These are phyloP conservation scores for Pachycephus smyrnensis DNA, from an alignment of 2,888 invertebrate species.

Conservation along the genomic window DNA sequence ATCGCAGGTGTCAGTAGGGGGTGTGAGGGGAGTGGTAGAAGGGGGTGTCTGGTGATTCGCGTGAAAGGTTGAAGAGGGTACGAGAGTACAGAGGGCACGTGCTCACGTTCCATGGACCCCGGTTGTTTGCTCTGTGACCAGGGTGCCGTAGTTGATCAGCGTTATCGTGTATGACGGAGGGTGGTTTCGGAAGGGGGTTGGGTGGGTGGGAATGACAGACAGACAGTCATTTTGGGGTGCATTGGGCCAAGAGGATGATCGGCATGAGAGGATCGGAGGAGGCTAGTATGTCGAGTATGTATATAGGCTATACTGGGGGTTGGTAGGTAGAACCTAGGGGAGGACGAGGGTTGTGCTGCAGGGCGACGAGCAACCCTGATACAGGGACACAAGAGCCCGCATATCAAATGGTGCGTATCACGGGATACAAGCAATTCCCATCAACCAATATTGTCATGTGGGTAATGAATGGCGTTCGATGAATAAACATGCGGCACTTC, in stretches of 20 bases:
- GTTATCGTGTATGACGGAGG: conserved; percentile 24
- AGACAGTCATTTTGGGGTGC: conserved; percentile 18
- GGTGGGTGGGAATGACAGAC: background rate
- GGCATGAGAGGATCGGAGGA: background rate
- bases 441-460: conserved; percentile 66
- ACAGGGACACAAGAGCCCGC: conserved; percentile 50
- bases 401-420: conserved; percentile 65
- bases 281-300: background rate
- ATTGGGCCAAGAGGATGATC: conserved; percentile 10
- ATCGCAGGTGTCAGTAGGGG: background rate
- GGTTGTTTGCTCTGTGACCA: background rate
- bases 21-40: background rate
- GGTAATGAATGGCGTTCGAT: conserved; percentile 64
- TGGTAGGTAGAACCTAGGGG: conserved; percentile 11
- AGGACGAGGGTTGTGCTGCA: conserved; percentile 10
- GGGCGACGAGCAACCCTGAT: conserved; percentile 14
- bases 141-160: conserved; percentile 24
- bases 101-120: background rate
- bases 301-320: background rate
- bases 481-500: conserved; percentile 61
- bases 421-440: conserved; percentile 64
- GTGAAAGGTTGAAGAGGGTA: background rate
- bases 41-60: background rate
- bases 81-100: background rate
- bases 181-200: background rate